A percentile compares a stretch with the other conserved stretches of the same genome.
phyloP scores from a whole-genome alignment of 2,888 invertebrate species.

The Diadegma fenestrale region DNA sequence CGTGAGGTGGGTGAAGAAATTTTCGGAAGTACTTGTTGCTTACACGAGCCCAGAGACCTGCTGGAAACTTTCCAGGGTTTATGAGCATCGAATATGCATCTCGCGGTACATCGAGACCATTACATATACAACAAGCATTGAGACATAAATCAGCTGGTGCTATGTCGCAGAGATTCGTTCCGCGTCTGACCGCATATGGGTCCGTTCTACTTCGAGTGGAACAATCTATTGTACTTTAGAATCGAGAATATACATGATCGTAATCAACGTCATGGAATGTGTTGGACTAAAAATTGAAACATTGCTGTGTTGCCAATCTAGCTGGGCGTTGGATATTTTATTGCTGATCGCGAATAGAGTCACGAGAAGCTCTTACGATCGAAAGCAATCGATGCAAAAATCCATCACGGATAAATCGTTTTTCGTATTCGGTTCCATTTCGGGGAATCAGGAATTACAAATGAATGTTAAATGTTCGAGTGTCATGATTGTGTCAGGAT shows the following conservation, averaged over 20 bases:
- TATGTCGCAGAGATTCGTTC: slow-evolving; percentile 4
- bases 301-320: neutral
- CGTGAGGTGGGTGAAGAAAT: slow-evolving; percentile 1
- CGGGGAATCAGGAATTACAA: slow-evolving; percentile 14
- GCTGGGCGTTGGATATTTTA: neutral
- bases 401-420: slow-evolving; percentile 15
- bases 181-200: slow-evolving; percentile 42
- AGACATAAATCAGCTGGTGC: slow-evolving; percentile 47
- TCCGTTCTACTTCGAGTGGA: slow-evolving; percentile 25
- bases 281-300: neutral
- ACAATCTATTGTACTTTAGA: neutral
- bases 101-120: slow-evolving; percentile 27
- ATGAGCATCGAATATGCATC: slow-evolving; percentile 49
- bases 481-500: slow-evolving; percentile 20
- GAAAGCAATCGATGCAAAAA: slow-evolving; percentile 1
- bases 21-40: slow-evolving; percentile 75
- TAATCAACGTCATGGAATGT: neutral
- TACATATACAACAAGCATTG: neutral
- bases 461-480: slow-evolving; percentile 37
- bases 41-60: slow-evolving; percentile 60
- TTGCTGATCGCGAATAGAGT: slow-evolving; percentile 2
- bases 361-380: slow-evolving; percentile 5
- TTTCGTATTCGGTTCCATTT: slow-evolving; percentile 3
- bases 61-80: slow-evolving; percentile 75
- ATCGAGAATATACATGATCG: neutral